Conservation (phyloP, 2,113 vertebrate genomes). For the Himantopus leucocephalus region DNA sequence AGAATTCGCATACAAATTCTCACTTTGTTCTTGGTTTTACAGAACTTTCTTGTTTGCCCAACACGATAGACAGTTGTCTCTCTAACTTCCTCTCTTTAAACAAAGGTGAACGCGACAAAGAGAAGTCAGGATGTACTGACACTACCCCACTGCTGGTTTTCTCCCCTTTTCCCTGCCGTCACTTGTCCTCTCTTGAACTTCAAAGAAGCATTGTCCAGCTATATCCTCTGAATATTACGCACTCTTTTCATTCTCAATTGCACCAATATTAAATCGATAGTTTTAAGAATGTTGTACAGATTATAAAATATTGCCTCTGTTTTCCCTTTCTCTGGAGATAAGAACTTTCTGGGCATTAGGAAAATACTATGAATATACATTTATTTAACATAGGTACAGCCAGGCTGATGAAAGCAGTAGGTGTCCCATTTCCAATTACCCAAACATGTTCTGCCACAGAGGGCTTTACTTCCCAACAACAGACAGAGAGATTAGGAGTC, state of each 20-base stretch:
- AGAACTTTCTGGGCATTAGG: not conserved
- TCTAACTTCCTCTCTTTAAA: not conserved
- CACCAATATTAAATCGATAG: not conserved
- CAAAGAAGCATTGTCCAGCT: not conserved
- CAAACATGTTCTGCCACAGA: constrained; percentile 19
- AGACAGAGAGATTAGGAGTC: constrained; percentile 23
- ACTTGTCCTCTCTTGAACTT: not conserved
- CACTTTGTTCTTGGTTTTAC: not conserved
- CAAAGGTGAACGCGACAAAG: not conserved
- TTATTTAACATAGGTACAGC: not conserved
- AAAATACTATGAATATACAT: not conserved
- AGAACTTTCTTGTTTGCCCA: not conserved
- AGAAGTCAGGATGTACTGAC: not conserved
- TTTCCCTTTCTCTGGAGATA: not conserved
- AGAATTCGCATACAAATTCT: not conserved
- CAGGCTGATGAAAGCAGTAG: not conserved
- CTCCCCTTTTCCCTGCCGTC: not conserved
- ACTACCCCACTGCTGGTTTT: not conserved
- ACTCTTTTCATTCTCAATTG: not conserved
- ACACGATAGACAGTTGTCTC: not conserved
- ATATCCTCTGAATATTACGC: not conserved
- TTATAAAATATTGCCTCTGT: not conserved
- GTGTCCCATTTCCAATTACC: constrained; percentile 33
- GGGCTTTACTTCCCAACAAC: not conserved
- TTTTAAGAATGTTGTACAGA: not conserved